Percentiles rank a stretch among this genome's conserved stretches.
These are phyloP conservation scores for Ctena decussata DNA, from an alignment of 2,888 invertebrate genomes.

Conservation along the genomic window DNA sequence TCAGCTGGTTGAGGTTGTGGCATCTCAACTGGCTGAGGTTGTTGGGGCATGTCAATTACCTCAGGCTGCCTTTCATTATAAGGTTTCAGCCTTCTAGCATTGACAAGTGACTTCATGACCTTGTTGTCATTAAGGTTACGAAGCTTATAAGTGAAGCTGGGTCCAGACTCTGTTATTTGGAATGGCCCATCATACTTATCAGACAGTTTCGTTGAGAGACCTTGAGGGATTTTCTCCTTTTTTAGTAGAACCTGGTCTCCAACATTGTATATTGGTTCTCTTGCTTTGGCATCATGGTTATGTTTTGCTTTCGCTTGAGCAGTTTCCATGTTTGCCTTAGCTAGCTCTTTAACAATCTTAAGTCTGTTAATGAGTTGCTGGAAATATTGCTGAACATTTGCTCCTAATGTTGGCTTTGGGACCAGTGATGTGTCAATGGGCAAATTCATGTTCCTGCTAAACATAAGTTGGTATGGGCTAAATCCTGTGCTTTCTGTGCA, in stretches of 20 bases:
- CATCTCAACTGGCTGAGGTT: not conserved
- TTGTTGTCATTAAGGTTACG: slow-evolving; percentile 1
- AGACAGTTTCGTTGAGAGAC: no score
- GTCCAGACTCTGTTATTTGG: slow-evolving; percentile 26
- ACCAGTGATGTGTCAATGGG: slow-evolving; percentile 25
- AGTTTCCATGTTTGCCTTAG: slow-evolving; percentile 8
- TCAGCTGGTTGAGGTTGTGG: not conserved
- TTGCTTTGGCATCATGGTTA: slow-evolving; percentile 22
- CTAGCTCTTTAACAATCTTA: slow-evolving; percentile 21
- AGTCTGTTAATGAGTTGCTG: not conserved
- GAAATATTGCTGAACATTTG: slow-evolving; percentile 12
- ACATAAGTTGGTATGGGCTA: slow-evolving; percentile 50
- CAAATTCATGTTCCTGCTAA: slow-evolving; percentile 39
- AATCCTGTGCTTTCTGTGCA: slow-evolving; percentile 48
- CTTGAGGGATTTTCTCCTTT: not conserved
- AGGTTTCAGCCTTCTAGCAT: not conserved
- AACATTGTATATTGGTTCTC: slow-evolving; percentile 15
- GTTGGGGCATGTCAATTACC: not conserved
- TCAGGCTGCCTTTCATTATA: not conserved
- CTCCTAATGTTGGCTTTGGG: not conserved
- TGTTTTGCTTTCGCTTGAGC: slow-evolving; percentile 31
- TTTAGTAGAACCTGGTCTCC: slow-evolving; percentile 31
- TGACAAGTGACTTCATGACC: not conserved
- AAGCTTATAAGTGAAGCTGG: slow-evolving; percentile 37
- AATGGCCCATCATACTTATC: slow-evolving; percentile 43